Evolutionary conservation across 2,888 invertebrate species (phyloP).

Genomic region (Sericinus montela): DNA sequence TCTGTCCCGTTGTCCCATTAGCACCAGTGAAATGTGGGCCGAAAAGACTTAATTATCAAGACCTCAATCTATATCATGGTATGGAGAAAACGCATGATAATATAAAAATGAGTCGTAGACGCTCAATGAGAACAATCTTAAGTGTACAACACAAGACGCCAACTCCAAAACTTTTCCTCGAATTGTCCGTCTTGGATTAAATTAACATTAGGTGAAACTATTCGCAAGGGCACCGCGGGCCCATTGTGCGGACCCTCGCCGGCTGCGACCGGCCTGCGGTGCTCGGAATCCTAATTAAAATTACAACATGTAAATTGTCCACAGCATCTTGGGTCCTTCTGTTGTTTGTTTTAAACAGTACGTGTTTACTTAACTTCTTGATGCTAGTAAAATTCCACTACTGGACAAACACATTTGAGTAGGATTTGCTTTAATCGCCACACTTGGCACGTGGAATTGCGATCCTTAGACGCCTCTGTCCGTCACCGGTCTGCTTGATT

Average conservation of each 20-base stretch:
- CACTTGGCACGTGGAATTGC: too few relatives aligned
- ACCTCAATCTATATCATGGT: too few relatives aligned
- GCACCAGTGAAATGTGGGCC: too few relatives aligned
- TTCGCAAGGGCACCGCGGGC: conserved; percentile 44
- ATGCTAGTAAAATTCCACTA: too few relatives aligned
- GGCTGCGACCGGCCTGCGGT: conserved; percentile 49
- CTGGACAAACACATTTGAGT: too few relatives aligned
- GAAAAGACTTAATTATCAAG: too few relatives aligned
- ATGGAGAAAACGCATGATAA: too few relatives aligned
- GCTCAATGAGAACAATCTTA: conserved; percentile 32
- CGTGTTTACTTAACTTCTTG: not conserved
- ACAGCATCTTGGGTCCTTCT: conserved; percentile 44
- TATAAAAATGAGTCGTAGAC: conserved; percentile 9
- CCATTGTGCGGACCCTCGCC: conserved; percentile 41
- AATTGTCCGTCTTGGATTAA: conserved; percentile 73
- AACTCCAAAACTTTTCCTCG: conserved; percentile 63
- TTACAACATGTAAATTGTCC: conserved; percentile 73
- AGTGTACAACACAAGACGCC: conserved; percentile 53
- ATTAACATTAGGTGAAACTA: conserved; percentile 76
- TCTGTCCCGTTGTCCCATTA: too few relatives aligned
- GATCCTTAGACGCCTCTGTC: too few relatives aligned
- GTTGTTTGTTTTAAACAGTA: conserved; percentile 52
- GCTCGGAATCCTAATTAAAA: conserved; percentile 71
- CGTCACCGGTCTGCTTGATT: too few relatives aligned
- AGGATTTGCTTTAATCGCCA: too few relatives aligned